Conservation (phyloP, 2,797 vertebrate genomes). For the Melanotaenia maccullochi region DNA sequence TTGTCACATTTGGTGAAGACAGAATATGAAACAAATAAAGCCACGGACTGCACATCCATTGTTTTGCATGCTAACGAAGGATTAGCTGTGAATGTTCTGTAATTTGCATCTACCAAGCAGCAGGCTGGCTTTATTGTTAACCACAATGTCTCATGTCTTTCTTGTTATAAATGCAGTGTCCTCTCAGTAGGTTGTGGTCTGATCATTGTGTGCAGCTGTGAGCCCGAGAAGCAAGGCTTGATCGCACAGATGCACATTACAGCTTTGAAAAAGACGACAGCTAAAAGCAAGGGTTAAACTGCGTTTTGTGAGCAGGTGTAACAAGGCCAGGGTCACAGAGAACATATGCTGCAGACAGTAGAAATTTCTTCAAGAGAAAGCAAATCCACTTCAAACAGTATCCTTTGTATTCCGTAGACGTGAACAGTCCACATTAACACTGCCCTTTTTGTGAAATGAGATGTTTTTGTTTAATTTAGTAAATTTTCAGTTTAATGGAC, state of each 20-base stretch:
- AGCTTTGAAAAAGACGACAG: neutral
- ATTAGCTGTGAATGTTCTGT: neutral
- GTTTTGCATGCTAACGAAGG: neutral
- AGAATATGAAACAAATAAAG: neutral
- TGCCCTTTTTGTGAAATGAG: too few relatives aligned
- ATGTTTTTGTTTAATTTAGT: too few relatives aligned
- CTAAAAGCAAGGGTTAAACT: neutral
- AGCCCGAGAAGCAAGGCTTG: neutral
- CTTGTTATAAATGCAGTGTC: neutral
- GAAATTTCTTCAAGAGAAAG: neutral
- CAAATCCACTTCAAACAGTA: too few relatives aligned
- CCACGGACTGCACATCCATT: neutral
- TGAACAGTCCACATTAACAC: too few relatives aligned
- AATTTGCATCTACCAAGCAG: neutral
- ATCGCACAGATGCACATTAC: neutral
- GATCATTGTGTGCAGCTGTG: slow-evolving; percentile 4
- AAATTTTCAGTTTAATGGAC: too few relatives aligned
- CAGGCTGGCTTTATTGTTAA: neutral
- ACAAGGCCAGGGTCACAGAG: neutral
- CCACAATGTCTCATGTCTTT: slow-evolving; percentile 2
- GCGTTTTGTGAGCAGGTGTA: neutral
- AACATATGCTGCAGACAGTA: neutral
- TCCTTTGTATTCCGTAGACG: too few relatives aligned
- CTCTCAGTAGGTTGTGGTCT: slow-evolving; percentile 8
- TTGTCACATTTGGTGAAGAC: neutral